Conservation (phyloP, 2,888 invertebrate genomes). For the Amblyjoppa proteus region DNA sequence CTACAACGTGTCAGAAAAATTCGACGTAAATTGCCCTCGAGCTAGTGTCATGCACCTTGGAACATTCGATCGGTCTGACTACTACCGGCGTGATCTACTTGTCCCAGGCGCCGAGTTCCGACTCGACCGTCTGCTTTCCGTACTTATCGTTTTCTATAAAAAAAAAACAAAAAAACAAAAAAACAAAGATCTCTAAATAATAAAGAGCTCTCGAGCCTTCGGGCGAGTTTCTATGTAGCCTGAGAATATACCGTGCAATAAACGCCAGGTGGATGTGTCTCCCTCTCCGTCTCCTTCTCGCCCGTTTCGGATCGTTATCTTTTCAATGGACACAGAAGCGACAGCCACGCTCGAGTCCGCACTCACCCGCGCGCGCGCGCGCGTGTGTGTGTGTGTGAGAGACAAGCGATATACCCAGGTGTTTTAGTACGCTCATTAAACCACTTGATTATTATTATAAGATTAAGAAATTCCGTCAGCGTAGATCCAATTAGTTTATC, state of each 20-base stretch:
- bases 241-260: not conserved
- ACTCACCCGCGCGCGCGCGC: not conserved
- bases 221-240: not conserved
- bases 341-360: not conserved
- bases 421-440: conserved; percentile 55
- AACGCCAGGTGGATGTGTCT: conserved; percentile 6
- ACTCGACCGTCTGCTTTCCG: not conserved
- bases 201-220: not conserved
- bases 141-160: not conserved
- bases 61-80: conserved; percentile 22
- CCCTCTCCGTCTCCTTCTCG: conserved; percentile 16
- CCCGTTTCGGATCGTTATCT: conserved; percentile 34
- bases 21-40: not conserved
- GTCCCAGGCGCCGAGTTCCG: not conserved
- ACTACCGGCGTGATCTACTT: not conserved
- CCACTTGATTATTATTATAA: conserved; percentile 57
- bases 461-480: conserved; percentile 58
- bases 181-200: not conserved
- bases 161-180: too few species aligned
- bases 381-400: not conserved
- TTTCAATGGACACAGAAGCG: conserved; percentile 25
- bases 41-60: not conserved
- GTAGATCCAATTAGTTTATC: conserved; percentile 59
- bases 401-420: conserved; percentile 37
- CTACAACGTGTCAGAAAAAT: not conserved